phyloP scores from a whole-genome alignment of 1,140 invertebrate genomes.

The Sinella curviseta region DNA sequence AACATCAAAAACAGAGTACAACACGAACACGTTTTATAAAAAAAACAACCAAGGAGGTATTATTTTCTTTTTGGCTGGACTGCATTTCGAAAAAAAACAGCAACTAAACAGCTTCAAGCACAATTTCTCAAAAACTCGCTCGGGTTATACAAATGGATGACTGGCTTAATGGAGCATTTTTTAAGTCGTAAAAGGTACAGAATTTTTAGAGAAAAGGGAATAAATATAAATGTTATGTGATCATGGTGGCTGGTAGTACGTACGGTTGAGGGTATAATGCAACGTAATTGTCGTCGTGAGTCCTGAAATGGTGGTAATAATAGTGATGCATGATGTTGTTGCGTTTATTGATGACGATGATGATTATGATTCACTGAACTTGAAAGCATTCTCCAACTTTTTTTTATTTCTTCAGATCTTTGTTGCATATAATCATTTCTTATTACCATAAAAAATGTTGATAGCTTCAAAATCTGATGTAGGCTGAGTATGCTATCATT shows the following conservation, averaged over 20 bases:
- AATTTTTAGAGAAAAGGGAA: too few species aligned
- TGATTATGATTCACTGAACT: not conserved
- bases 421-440: too few species aligned
- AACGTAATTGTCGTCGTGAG: constrained; percentile 9
- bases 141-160: not conserved
- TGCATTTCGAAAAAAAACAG: not conserved
- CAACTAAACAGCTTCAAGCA: not conserved
- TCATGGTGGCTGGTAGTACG: too few species aligned
- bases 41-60: too few species aligned
- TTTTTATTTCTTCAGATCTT: too few species aligned
- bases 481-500: not conserved
- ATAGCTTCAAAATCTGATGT: not conserved
- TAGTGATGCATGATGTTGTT: not conserved
- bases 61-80: not conserved
- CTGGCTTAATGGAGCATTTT: constrained; percentile 12
- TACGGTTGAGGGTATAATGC: not conserved
- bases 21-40: too few species aligned
- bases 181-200: not conserved
- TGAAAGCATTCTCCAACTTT: not conserved
- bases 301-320: constrained; percentile 4
- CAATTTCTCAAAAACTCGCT: not conserved
- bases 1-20: not conserved
- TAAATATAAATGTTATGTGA: not conserved
- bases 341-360: not conserved
- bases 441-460: not conserved